Conservation (phyloP, 2,797 vertebrate genomes). For the Trematomus bernacchii region DNA sequence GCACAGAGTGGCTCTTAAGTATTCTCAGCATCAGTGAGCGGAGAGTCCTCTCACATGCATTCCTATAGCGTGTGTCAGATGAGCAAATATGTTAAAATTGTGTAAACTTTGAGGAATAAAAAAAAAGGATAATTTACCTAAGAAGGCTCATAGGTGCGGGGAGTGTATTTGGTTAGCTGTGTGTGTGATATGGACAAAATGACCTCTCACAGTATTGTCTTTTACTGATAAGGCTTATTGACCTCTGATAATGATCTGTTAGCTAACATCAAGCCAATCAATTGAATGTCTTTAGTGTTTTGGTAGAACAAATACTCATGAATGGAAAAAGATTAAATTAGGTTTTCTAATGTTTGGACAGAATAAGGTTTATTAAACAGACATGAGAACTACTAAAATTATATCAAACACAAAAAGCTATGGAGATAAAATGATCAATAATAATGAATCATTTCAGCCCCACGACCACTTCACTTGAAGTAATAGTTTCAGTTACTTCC, state of each 20-base stretch:
- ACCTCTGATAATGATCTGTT: neutral
- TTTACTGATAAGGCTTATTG: neutral
- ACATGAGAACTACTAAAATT: neutral
- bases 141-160: neutral
- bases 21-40: constrained; percentile 21
- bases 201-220: neutral
- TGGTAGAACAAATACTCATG: neutral
- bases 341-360: neutral
- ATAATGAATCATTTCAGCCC: neutral
- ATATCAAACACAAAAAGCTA: neutral
- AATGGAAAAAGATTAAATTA: neutral
- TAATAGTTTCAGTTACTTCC: neutral
- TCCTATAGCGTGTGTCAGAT: constrained; percentile 52
- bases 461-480: neutral
- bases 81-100: constrained; percentile 40
- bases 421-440: neutral
- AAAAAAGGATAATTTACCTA: constrained; percentile 1
- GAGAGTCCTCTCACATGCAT: constrained; percentile 44
- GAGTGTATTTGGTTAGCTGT: neutral
- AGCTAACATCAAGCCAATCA: neutral
- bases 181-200: neutral
- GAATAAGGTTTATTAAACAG: too few species aligned
- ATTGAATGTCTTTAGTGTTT: neutral
- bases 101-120: constrained; percentile 13
- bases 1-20: constrained; percentile 28